Evolutionary conservation across 2,888 invertebrate species (phyloP), one percentile per base, ranked within the genome.

Genomic region (Podotricha telesiphe): DNA sequence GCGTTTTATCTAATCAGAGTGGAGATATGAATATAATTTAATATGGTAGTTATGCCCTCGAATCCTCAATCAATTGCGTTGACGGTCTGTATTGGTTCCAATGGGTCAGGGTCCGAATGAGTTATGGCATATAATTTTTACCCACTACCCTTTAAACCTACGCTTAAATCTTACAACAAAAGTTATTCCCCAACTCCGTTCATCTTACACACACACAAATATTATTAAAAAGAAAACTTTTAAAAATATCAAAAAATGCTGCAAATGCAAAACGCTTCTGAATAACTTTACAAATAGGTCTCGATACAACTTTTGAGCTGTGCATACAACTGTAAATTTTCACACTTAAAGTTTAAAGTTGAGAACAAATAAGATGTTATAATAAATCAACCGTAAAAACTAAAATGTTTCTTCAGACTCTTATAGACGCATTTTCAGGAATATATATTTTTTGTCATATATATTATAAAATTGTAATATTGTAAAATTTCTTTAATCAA

Each of bases 281-380:
- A 64, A 64, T 45, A 58, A 22, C 58, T 68, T 62, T 64, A 22
- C 65, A 67, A 67, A 58, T 48, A 61, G 56, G 50, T 66, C 62
- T 37, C 59, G 11, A 65, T 47, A 64, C 53, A 58, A 68, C 22
- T 62, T 55, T 45, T 15, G 17, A 68, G 56, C 20, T 70, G 61
- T 51, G 67, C 47, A 68, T 45, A 58, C 28, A 68, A 68, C 62
- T 58, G 42, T 50, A 62, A 19, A 58, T 15, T 72, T 70, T 69
- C 69, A 70, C 66, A 73, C 73, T 75, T 71, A 64, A 73, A 78
- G 77, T 75, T 75, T 64, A 62, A 68, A 77, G 20, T 42, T 42
- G 67, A 75, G 74, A 79, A 79, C 80, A 81, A 80, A 79, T 77
- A 81, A 77, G 74, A 74, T 76, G 78, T 79, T 79, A 77, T 77